Evolutionary conservation across 2,113 vertebrate species (phyloP).

Genomic region (Prionailurus viverrinus): DNA sequence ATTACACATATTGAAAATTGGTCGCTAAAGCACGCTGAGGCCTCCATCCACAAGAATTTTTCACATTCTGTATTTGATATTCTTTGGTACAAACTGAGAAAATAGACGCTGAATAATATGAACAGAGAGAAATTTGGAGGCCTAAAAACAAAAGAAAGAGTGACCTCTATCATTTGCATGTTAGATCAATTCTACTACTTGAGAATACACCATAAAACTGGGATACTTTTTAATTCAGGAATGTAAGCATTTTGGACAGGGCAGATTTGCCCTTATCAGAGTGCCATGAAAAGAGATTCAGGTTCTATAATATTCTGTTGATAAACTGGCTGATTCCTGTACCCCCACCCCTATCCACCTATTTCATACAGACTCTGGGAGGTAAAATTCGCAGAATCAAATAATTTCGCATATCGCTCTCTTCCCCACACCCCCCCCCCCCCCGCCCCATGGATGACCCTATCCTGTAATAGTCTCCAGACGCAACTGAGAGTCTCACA

Average conservation of each 20-base stretch:
- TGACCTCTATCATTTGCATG: background rate
- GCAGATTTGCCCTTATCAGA: background rate
- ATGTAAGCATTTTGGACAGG: background rate
- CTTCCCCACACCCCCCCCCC: background rate
- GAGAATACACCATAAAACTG: background rate
- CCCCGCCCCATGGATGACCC: background rate
- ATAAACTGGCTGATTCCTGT: background rate
- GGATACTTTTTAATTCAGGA: background rate
- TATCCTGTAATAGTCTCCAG: background rate
- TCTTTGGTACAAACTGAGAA: background rate
- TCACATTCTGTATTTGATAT: background rate
- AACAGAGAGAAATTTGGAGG: background rate
- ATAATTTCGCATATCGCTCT: background rate
- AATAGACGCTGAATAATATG: background rate
- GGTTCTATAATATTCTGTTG: background rate
- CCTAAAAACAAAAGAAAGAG: background rate
- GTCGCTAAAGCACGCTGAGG: background rate
- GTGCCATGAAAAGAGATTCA: background rate
- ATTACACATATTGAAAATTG: background rate
- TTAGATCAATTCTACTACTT: background rate
- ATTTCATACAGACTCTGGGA: background rate
- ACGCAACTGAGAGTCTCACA: background rate
- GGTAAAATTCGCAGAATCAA: background rate
- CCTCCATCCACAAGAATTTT: background rate
- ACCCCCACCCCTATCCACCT: fast-evolving